A percentile compares a stretch with the other conserved stretches of the same genome.
Conservation (phyloP, 2,113 vertebrate species). For the Rhinogobius similis region DNA sequence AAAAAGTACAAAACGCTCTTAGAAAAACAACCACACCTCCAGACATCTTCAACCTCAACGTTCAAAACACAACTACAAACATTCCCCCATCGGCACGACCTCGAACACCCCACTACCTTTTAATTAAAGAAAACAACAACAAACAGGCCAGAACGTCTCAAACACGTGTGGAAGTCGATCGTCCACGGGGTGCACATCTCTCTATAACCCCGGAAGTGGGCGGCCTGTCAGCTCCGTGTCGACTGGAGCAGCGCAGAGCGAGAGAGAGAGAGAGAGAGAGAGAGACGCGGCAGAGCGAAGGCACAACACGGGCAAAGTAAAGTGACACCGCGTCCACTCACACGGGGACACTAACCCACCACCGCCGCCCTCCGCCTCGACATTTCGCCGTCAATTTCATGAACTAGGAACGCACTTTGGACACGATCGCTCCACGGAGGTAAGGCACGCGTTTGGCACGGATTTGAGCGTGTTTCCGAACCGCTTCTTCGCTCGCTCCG, state of each 20-base stretch:
- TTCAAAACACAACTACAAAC: too few relatives aligned
- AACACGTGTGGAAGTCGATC: neutral
- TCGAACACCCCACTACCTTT: too few relatives aligned
- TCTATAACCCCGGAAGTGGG: slow-evolving; percentile 72
- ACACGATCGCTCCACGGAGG: slow-evolving; percentile 54
- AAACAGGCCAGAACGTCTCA: too few relatives aligned
- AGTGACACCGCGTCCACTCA: neutral
- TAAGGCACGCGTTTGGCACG: slow-evolving; percentile 32
- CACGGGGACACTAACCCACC: slow-evolving; percentile 30
- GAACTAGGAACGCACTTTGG: slow-evolving; percentile 45
- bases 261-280: too few relatives aligned
- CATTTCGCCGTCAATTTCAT: slow-evolving; percentile 56
- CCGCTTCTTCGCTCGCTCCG: neutral
- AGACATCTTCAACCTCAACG: too few relatives aligned
- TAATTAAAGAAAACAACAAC: neutral
- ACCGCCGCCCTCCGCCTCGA: slow-evolving; percentile 43
- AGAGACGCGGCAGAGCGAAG: slow-evolving; percentile 65
- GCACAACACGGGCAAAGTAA: too few relatives aligned
- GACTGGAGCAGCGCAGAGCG: slow-evolving; percentile 18
- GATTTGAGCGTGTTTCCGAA: neutral
- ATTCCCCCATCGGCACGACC: too few relatives aligned
- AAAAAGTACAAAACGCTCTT: too few relatives aligned
- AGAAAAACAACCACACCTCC: too few relatives aligned
- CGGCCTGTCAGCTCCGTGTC: slow-evolving; percentile 46
- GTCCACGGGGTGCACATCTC: slow-evolving; percentile 1